Conservation (phyloP, 2,797 vertebrate species). For the Acipenser ruthenus region DNA sequence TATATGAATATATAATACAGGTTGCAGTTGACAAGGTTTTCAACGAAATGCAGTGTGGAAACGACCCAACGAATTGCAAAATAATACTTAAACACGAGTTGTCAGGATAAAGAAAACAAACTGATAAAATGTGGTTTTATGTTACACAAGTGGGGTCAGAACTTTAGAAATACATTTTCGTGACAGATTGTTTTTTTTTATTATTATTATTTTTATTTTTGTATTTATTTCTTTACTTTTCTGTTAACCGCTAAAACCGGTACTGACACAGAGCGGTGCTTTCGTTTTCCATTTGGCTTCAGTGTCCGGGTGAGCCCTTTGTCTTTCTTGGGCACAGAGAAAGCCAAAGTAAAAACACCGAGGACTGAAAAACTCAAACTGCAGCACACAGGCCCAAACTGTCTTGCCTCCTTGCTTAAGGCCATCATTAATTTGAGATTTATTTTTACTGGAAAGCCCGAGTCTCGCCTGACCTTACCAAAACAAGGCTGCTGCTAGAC, state of each 20-base stretch:
- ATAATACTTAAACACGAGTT: no score
- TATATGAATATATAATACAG: no score
- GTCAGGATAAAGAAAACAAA: not conserved
- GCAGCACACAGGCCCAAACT: conserved; percentile 73
- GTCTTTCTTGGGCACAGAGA: conserved; percentile 48
- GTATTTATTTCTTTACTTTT: conserved; percentile 17
- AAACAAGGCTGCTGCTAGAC: conserved; percentile 88
- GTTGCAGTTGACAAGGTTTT: no score
- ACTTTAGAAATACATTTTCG: conserved; percentile 12
- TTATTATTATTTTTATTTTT: no score
- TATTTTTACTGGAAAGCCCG: conserved; percentile 97
- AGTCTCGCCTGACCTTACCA: conserved; percentile 94
- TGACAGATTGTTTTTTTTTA: conserved; percentile 21
- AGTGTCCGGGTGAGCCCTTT: conserved; percentile 41
- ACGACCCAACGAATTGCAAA: no score
- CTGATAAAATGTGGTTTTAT: not conserved
- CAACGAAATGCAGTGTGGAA: no score
- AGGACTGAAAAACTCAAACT: conserved; percentile 66
- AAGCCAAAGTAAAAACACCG: conserved; percentile 48
- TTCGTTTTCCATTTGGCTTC: conserved; percentile 38
- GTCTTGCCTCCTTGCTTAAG: conserved; percentile 87
- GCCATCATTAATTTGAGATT: conserved; percentile 99
- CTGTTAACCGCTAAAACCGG: not conserved
- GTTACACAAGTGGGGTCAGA: not conserved
- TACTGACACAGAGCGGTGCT: conserved; percentile 23